These are phyloP conservation scores for Phaetusa simplex DNA, from an alignment of 2,113 vertebrate genomes.

Conservation along the genomic window DNA sequence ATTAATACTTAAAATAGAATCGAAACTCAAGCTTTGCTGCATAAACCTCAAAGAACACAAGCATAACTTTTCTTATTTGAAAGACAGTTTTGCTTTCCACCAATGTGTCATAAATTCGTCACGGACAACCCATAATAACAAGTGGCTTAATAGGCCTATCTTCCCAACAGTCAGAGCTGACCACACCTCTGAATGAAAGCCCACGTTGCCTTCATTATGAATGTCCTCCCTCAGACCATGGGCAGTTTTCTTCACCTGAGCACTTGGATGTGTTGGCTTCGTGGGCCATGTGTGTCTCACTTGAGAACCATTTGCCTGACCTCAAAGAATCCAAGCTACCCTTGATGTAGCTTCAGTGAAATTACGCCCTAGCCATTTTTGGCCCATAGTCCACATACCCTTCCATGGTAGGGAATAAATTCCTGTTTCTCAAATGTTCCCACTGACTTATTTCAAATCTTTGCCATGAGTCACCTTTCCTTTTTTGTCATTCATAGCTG, in stretches of 20 bases:
- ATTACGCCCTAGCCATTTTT: neutral
- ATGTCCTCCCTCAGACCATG: neutral
- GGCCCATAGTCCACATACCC: neutral
- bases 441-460: constrained; percentile 37
- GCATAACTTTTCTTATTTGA: neutral
- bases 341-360: neutral
- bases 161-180: neutral
- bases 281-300: neutral
- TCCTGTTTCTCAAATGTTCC: constrained; percentile 42
- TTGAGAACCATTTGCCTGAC: neutral
- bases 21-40: neutral
- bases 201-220: neutral
- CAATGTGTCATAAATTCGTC: neutral
- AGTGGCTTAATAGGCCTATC: neutral
- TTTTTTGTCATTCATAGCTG: constrained; percentile 51
- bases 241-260: neutral
- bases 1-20: neutral
- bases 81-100: neutral
- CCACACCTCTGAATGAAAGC: neutral
- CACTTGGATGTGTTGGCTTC: neutral
- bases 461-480: constrained; percentile 57
- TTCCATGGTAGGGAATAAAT: neutral
- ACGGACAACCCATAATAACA: neutral
- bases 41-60: neutral
- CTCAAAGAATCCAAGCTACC: neutral